Evolutionary conservation across 2,113 vertebrate genomes (phyloP).

Genomic region (Electrona antarctica): DNA sequence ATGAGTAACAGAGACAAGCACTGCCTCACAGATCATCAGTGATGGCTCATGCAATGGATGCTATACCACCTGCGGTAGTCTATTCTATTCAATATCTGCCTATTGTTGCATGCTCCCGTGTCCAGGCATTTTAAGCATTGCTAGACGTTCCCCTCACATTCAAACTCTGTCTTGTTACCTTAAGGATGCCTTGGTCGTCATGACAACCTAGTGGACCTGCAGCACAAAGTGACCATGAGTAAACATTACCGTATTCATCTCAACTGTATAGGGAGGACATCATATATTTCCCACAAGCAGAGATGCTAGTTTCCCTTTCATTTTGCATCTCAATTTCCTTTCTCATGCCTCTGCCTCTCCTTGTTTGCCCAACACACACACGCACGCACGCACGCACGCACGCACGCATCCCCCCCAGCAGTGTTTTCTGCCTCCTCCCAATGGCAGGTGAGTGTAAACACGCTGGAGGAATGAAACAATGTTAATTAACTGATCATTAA

Average conservation of each 20-base stretch:
- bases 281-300: too few species aligned
- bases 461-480: conserved; percentile 69
- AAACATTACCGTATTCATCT: too few species aligned
- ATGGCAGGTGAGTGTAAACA: conserved; percentile 69
- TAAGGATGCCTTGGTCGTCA: too few species aligned
- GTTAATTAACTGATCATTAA: conserved; percentile 76
- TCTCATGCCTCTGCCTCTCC: conserved; percentile 1
- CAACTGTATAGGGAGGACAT: too few species aligned
- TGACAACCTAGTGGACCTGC: too few species aligned
- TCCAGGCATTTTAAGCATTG: too few species aligned
- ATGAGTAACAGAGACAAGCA: conserved; percentile 75
- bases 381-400: too few species aligned
- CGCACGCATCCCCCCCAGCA: conserved; percentile 45
- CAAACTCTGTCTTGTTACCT: too few species aligned
- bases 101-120: not conserved
- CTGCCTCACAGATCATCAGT: conserved; percentile 54
- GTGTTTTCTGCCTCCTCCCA: conserved; percentile 64
- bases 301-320: conserved; percentile 2
- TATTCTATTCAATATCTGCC: conserved; percentile 9
- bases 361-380: not conserved
- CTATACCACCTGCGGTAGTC: conserved; percentile 28
- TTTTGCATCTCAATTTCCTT: conserved; percentile 19
- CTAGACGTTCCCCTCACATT: too few species aligned
- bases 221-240: too few species aligned
- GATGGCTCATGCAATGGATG: conserved; percentile 59